A percentile compares a stretch with the other conserved stretches of the same genome.
These are phyloP conservation scores for Hypothenemus hampei DNA, from an alignment of 1,140 invertebrate genomes.

Conservation along the genomic window DNA sequence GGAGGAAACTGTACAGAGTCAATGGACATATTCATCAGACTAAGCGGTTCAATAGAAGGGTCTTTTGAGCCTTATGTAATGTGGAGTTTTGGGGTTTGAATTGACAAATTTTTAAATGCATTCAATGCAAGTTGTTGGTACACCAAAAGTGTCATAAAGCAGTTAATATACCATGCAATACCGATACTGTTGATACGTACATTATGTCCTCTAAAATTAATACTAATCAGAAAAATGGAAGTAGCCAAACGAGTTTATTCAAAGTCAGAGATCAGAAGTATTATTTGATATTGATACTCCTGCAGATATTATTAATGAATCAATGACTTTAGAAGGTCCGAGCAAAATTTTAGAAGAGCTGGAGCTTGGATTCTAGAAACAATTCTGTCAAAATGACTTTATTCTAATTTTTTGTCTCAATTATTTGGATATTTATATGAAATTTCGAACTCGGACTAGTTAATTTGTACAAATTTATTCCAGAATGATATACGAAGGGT, in stretches of 20 bases:
- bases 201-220: slow-evolving; percentile 56
- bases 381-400: slow-evolving; percentile 93
- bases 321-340: slow-evolving; percentile 56
- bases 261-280: slow-evolving; percentile 23
- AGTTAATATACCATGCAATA: slow-evolving; percentile 85
- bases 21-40: slow-evolving; percentile 99
- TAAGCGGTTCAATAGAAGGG: slow-evolving; percentile 96
- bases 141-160: slow-evolving; percentile 99
- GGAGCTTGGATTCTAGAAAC: slow-evolving; percentile 71
- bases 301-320: slow-evolving; percentile 50
- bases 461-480: too few species aligned
- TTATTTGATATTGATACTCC: slow-evolving; percentile 44
- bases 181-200: slow-evolving; percentile 66
- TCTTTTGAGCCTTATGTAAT: slow-evolving; percentile 95
- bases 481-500: too few species aligned
- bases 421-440: slow-evolving; percentile 99
- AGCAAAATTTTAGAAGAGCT: slow-evolving; percentile 58
- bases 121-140: slow-evolving; percentile 95
- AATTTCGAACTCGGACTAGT: too few species aligned
- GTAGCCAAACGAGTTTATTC: slow-evolving; percentile 19
- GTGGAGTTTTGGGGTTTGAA: slow-evolving; percentile 99
- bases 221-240: slow-evolving; percentile 48
- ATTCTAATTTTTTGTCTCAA: slow-evolving; percentile 93
- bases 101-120: slow-evolving; percentile 97
- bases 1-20: slow-evolving; percentile 96